Base-by-base conservation (phyloP, 2,888 invertebrate genomes). In the Melipona beecheii region DNA sequence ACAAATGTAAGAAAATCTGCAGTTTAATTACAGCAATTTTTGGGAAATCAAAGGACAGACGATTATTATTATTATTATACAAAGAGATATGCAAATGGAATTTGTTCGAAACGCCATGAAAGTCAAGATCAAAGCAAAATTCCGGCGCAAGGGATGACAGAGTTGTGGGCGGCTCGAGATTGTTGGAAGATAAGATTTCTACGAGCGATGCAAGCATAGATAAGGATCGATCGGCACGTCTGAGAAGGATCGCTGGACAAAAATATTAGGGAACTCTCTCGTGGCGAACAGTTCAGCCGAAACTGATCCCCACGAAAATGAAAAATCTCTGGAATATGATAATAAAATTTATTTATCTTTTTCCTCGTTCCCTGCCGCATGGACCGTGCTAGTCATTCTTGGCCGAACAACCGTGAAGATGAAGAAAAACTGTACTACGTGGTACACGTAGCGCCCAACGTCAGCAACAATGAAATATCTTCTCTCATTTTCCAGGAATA, bases 301-400 rank as follows among this genome's bases (percentile, higher is more conserved):
- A 13, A 1, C 71, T 69, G 75, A 70, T 78, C 75, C 71, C 81
- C 64, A 58, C 72, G 83, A 80, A 87, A 87, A 88, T 92, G 92
- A 92, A 91, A 92, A 92, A 92, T 92, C 91, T 79, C 70, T 75
- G 66, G 85, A 89, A 91, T 92, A 91, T 91, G 92, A 91, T 92
- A 91, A 92, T 92, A 91, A 89, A 89, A 90, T 90, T 86, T 87
- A 81, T 82, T 80, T 87, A 69, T 75, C 71, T 85, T 79, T 83
- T 43, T 43, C 36, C 78, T 74, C 64, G 50, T 72, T 49, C 31
- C 31, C 21, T 9, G 68, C 71, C 54, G 58, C 74, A 54, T 65
- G 27, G 75, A 49, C 78, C 81, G 72, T 17, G 27, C 54, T 54
- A 76, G 83, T 79, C 79, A 77, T 86, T 78, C 52, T 60, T 81